A percentile compares a stretch with the other conserved stretches of the same genome.
These are phyloP conservation scores for Mesochorus sp. DNA, from an alignment of 2,888 invertebrate genomes.

Conservation along the genomic window DNA sequence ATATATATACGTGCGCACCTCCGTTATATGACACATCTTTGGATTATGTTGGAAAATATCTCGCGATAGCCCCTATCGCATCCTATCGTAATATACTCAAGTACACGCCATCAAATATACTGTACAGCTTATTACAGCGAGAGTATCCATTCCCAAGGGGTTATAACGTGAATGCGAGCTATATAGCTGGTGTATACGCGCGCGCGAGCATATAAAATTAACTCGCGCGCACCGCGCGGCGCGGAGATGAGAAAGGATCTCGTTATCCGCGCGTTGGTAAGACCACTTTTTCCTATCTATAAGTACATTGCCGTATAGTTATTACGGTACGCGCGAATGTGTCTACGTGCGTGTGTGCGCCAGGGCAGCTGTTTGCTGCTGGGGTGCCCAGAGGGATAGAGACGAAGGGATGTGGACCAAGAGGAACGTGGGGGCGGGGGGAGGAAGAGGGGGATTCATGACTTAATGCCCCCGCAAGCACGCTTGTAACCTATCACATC, in stretches of 20 bases:
- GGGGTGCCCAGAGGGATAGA: background rate
- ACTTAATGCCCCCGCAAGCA: constrained; percentile 43
- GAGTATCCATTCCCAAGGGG: constrained; percentile 32
- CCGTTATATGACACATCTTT: constrained; percentile 32
- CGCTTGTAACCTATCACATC: constrained; percentile 10
- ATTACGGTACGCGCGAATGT: no score
- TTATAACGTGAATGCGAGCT: constrained; percentile 26
- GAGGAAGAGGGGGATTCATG: constrained; percentile 40
- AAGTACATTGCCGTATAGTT: constrained; percentile 51
- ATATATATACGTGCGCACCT: background rate
- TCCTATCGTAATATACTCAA: constrained; percentile 51
- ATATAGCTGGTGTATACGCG: no score
- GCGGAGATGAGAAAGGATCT: constrained; percentile 53
- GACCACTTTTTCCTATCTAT: constrained; percentile 18
- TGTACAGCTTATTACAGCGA: constrained; percentile 49
- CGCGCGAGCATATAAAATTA: constrained; percentile 46
- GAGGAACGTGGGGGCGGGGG: no score
- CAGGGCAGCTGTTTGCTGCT: constrained; percentile 35
- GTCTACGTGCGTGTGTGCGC: no score
- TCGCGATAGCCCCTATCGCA: constrained; percentile 27
- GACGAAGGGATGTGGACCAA: no score
- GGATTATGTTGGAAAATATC: constrained; percentile 31
- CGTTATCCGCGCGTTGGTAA: constrained; percentile 52
- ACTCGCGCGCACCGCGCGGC: constrained; percentile 34
- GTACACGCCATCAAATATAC: constrained; percentile 27